Evolutionary conservation across 2,888 invertebrate species (phyloP).

Genomic region (Cetonia aurata): DNA sequence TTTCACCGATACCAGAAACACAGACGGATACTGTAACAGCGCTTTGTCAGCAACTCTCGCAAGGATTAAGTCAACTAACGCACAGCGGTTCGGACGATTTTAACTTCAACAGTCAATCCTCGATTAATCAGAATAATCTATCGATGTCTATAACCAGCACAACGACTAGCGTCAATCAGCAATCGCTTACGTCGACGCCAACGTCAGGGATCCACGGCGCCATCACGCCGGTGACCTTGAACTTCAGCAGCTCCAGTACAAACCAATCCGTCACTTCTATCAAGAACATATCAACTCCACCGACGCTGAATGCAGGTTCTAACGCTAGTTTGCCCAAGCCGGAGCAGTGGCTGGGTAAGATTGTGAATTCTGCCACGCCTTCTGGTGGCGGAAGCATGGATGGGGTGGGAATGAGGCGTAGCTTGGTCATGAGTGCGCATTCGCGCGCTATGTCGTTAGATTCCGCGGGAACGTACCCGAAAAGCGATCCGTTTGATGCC

Average conservation of each 20-base stretch:
- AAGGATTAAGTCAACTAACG: slow-evolving; percentile 75
- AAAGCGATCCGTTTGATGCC: slow-evolving; percentile 71
- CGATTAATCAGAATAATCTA: slow-evolving; percentile 70
- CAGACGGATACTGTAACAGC: slow-evolving; percentile 78
- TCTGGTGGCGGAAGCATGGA: slow-evolving; percentile 58
- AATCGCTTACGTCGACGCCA: slow-evolving; percentile 55
- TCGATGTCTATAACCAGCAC: slow-evolving; percentile 61
- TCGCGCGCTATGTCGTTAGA: slow-evolving; percentile 72
- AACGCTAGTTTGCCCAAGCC: slow-evolving; percentile 76
- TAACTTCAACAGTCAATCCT: slow-evolving; percentile 71
- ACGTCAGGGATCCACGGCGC: slow-evolving; percentile 51
- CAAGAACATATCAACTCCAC: slow-evolving; percentile 49
- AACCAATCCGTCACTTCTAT: slow-evolving; percentile 50
- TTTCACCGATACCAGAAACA: slow-evolving; percentile 83
- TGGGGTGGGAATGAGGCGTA: slow-evolving; percentile 68
- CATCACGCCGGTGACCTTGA: slow-evolving; percentile 57
- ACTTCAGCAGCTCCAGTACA: slow-evolving; percentile 56
- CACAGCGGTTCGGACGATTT: slow-evolving; percentile 72
- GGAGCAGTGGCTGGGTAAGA: slow-evolving; percentile 86
- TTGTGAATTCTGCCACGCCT: slow-evolving; percentile 73
- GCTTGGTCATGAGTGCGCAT: slow-evolving; percentile 69
- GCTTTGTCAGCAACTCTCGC: slow-evolving; percentile 82
- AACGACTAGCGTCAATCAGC: slow-evolving; percentile 60
- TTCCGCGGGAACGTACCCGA: slow-evolving; percentile 61
- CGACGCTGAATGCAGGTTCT: slow-evolving; percentile 48